Conservation (phyloP, 2,113 vertebrate species). For the Nibea coibor region DNA sequence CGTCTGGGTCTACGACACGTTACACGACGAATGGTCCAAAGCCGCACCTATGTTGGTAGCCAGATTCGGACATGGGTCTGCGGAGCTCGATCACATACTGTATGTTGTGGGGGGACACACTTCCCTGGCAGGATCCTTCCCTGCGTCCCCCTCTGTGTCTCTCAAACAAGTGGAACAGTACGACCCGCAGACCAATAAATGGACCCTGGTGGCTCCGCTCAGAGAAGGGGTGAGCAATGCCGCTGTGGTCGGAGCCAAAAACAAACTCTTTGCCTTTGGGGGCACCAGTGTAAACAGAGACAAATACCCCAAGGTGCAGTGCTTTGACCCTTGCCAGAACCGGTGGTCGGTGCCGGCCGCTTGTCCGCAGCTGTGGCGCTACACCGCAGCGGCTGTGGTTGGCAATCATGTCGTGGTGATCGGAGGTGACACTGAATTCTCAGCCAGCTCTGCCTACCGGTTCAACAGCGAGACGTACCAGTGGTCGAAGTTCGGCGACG, state of each 20-base stretch:
- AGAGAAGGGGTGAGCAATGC: conserved; percentile 90
- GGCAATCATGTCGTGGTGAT: conserved; percentile 88
- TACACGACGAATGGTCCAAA: conserved; percentile 90
- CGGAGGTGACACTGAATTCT: conserved; percentile 88
- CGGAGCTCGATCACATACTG: conserved; percentile 86
- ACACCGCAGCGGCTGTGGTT: conserved; percentile 86
- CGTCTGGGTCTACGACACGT: conserved; percentile 89
- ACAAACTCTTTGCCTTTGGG: conserved; percentile 89
- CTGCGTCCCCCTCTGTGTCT: conserved; percentile 88
- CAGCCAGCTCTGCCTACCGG: conserved; percentile 87
- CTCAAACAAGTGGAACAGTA: conserved; percentile 91
- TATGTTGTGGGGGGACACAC: conserved; percentile 89
- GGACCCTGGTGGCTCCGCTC: conserved; percentile 88
- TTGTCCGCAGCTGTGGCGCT: conserved; percentile 89
- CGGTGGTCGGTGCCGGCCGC: conserved; percentile 85
- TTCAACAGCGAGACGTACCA: conserved; percentile 90
- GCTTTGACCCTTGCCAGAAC: conserved; percentile 87
- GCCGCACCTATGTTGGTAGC: conserved; percentile 88
- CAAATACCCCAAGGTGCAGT: conserved; percentile 88
- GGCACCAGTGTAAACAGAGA: conserved; percentile 89
- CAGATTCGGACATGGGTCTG: conserved; percentile 87
- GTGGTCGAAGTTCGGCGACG: conserved; percentile 89
- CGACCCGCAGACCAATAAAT: conserved; percentile 88
- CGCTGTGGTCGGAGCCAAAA: conserved; percentile 87
- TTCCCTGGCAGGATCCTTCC: conserved; percentile 85